Conservation (phyloP, 2,797 vertebrate genomes). For the Hydrophis major region DNA sequence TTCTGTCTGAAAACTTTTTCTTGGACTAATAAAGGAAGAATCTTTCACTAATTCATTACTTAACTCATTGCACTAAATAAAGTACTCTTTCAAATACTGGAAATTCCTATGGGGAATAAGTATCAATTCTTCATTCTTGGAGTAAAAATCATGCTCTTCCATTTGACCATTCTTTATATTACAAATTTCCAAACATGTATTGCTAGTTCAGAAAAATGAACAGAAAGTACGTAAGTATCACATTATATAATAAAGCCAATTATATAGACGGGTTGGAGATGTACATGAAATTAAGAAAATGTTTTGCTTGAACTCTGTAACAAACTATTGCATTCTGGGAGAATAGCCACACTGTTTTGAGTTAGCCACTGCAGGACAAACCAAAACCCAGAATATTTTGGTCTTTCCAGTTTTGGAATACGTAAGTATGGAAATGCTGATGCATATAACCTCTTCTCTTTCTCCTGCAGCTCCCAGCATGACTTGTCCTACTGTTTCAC, state of each 20-base stretch:
- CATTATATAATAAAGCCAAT: not conserved
- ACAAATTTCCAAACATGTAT: not conserved
- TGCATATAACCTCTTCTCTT: not conserved
- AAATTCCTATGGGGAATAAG: not conserved
- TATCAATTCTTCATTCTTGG: not conserved
- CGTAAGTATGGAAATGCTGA: not conserved
- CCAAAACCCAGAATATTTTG: not conserved
- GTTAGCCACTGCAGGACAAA: not conserved
- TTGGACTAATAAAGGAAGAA: not conserved
- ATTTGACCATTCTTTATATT: not conserved
- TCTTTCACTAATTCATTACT: not conserved
- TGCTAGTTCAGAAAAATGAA: not conserved
- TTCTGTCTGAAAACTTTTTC: not conserved
- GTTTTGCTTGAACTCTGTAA: not conserved
- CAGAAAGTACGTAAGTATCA: not conserved
- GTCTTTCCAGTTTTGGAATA: not conserved
- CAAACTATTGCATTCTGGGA: not conserved
- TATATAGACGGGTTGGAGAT: not conserved
- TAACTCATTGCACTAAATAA: not conserved
- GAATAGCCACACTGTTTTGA: not conserved
- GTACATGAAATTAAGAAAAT: not conserved
- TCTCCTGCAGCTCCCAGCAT: not conserved
- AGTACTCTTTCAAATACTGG: not conserved
- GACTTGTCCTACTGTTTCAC: not conserved
- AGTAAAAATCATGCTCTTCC: not conserved